Base-by-base conservation (phyloP, 2,113 vertebrate genomes). In the Ellobius talpinus region DNA sequence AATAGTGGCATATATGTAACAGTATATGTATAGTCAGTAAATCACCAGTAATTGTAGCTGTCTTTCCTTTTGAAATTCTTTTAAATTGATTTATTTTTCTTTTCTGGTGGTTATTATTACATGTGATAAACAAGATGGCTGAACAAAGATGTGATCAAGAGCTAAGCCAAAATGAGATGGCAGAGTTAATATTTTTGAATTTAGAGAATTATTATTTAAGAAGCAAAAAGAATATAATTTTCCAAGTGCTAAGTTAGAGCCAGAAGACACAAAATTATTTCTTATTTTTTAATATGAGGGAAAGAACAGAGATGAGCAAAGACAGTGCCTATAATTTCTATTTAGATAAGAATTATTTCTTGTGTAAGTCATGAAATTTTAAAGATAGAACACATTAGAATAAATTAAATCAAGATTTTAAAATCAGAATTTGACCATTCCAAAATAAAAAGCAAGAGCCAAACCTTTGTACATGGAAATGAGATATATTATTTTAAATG, bases 391-490 rank as follows among this genome's bases (percentile, higher is more conserved):
- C 82, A 85, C 39, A 21, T 86, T 86, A 86, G 17, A 86, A 86
- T 86, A 66, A 66, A 85, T 65, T 85, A 85, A 85, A 66, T 66
- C 82, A 66, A 86, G 65, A 65, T 86, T 86, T 86, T 72, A 17
- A 86, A 86, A 86, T 66, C 58, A 86, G 66, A 66, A 66, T 66
- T 86, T 86, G 82, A 66, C 82, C 82, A 85, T 85, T 86, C 61
- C 61, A 86, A 86, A 86, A 33, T 47, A 23, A 33, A 85, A 47
- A 86, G 29, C 82, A 86, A 47, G 82, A 86, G 42, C 82, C 61
- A 86, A 66, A 66, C 82, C 82, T 86, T 86, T 86, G 61, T 66
- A 66, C 29, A 86, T 66, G 61, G 45, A 86, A 66, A 86, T 86
- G 39, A 66, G 61, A 33, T 86, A 86, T 33, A 86, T 52, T 66